These are phyloP conservation scores for Agrochola lychnidis DNA, from an alignment of 2,888 invertebrate genomes.

Conservation along the genomic window DNA sequence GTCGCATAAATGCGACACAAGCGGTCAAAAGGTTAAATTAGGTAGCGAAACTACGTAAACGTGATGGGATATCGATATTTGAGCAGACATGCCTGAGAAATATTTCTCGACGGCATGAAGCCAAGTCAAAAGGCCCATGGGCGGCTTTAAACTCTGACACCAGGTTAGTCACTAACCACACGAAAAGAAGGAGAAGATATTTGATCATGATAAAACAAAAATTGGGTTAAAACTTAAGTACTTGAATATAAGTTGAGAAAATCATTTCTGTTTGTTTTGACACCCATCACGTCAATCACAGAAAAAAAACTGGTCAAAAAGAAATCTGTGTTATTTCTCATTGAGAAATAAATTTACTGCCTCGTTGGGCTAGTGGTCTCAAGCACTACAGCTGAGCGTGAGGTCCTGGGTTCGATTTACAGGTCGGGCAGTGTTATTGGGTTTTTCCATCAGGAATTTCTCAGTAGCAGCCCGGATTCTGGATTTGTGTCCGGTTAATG, in stretches of 20 bases:
- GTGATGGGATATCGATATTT: too few relatives aligned
- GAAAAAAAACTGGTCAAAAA: not conserved
- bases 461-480: not conserved
- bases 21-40: too few relatives aligned
- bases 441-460: not conserved
- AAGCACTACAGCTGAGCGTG: not conserved
- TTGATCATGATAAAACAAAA: not conserved
- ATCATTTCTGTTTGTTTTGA: not conserved
- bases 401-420: not conserved
- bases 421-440: not conserved
- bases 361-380: not conserved
- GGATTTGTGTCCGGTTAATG: not conserved
- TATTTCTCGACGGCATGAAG: too few relatives aligned
- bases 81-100: too few relatives aligned
- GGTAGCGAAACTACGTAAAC: too few relatives aligned
- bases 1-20: too few relatives aligned
- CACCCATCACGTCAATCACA: not conserved
- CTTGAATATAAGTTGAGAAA: not conserved
- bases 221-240: not conserved
- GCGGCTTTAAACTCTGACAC: too few relatives aligned
- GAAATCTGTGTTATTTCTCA: not conserved
- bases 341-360: not conserved
- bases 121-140: too few relatives aligned
- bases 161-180: too few relatives aligned
- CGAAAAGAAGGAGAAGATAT: not conserved